Evolutionary conservation across 2,888 invertebrate genomes (phyloP), one percentile per base, ranked within the genome.

Genomic region (Acrocyrtus sp.): DNA sequence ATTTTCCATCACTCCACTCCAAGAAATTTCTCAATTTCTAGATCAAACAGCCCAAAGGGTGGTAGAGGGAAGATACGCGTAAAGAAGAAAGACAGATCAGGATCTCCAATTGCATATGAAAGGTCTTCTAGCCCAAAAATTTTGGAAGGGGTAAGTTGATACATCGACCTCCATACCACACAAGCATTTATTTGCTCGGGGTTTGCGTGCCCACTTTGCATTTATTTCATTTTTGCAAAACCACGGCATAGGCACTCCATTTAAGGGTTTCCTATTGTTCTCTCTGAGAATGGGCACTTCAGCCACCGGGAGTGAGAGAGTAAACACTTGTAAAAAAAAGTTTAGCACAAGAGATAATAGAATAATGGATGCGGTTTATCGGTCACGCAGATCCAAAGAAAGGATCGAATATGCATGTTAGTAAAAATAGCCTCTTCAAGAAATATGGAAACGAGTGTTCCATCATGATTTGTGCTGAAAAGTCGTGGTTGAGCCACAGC

Each of bases 101-200:
- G 72, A 15, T 78, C 78, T 2, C 78, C 81, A 5, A 24, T 77
- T 5, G 69, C 63, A n/a, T 79, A 80, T 60, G 79, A 78, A 39
- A 63, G 79, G 47, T 78, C 78, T 1, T 66, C 79, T 3, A 80
- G 78, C 65, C 79, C 80, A n/a, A 79, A 79, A 63, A 79, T 80
- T 43, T 47, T 81, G 10, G 79, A 80, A 77, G 81, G 81, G 69
- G 81, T 81, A 72, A 70, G 66, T n/a, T n/a, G n/a, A n/a, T n/a
- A n/a, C n/a, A n/a, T n/a, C n/a, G 57, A 22, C 17, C 41, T 57
- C n/a, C n/a, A n/a, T n/a, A n/a, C n/a, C n/a, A n/a, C n/a, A n/a
- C n/a, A n/a, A n/a, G n/a, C n/a, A n/a, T 22, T 15, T 41, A 10
- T 61, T 24, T 48, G 3, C 3, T 2, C 19, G 8, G 45, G 34